These are phyloP conservation scores for Saimiri boliviensis DNA, from an alignment of 2,113 vertebrate genomes.

Conservation along the genomic window DNA sequence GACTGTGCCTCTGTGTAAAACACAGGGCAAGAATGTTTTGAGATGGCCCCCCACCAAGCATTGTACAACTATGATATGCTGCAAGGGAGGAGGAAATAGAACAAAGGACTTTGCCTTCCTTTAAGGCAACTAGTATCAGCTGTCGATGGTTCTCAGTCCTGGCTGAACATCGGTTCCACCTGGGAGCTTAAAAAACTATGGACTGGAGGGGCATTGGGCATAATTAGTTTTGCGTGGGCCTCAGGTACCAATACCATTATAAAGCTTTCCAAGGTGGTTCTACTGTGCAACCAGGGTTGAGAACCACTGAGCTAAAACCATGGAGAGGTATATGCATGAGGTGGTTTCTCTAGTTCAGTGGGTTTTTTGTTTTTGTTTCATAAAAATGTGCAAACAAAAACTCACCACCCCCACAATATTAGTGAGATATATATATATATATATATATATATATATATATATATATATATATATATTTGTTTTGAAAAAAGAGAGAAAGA, in stretches of 20 bases:
- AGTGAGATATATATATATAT: too few relatives aligned
- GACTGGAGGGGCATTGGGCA: background rate
- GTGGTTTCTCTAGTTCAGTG: background rate
- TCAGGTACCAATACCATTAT: too few relatives aligned
- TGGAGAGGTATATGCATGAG: background rate
- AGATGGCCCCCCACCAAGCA: background rate
- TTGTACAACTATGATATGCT: background rate
- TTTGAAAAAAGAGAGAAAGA: too few relatives aligned
- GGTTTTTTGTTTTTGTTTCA: too few relatives aligned
- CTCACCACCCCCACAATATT: too few relatives aligned
- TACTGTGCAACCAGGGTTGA: background rate
- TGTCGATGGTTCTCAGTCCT: background rate
- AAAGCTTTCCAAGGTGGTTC: background rate
- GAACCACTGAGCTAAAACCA: background rate
- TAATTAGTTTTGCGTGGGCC: background rate
- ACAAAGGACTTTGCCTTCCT: background rate
- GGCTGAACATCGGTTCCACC: background rate
- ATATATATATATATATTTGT: too few relatives aligned
- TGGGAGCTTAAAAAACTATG: background rate
- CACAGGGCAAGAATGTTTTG: background rate
- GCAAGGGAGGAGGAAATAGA: background rate
- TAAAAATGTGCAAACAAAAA: too few relatives aligned
- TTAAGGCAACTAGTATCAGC: background rate
- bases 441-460: too few relatives aligned
- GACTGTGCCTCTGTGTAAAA: background rate